A percentile compares a stretch with the other conserved stretches of the same genome.
Evolutionary conservation across 2,888 invertebrate species (phyloP).

Genomic region (Bimastos eiseni): DNA sequence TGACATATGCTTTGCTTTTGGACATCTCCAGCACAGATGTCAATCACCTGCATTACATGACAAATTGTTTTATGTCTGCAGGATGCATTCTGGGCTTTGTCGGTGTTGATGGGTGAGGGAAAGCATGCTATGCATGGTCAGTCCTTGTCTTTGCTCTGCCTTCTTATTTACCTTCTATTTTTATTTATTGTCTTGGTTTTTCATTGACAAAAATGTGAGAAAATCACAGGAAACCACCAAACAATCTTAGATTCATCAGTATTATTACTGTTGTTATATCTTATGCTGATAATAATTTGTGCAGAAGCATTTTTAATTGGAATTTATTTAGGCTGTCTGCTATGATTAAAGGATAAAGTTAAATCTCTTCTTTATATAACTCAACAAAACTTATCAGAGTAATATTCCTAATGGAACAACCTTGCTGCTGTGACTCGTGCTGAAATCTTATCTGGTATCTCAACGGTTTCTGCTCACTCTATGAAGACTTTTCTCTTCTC

Average conservation of each 20-base stretch:
- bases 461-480: no score
- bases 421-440: no score
- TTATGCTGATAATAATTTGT: background rate
- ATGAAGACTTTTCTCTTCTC: no score
- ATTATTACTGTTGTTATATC: background rate
- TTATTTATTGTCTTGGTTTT: background rate
- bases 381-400: background rate
- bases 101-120: slow-evolving; percentile 82
- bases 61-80: slow-evolving; percentile 45
- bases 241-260: background rate
- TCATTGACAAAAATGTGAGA: background rate
- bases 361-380: background rate
- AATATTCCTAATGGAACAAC: no score
- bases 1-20: no score
- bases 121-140: slow-evolving; percentile 94
- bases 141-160: background rate
- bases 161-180: background rate
- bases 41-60: background rate
- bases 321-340: background rate
- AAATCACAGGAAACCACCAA: background rate
- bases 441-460: no score
- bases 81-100: slow-evolving; percentile 97
- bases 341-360: background rate
- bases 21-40: background rate
- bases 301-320: background rate